Conservation (phyloP, 2,888 invertebrate species). For the Zootermopsis nevadensis region DNA sequence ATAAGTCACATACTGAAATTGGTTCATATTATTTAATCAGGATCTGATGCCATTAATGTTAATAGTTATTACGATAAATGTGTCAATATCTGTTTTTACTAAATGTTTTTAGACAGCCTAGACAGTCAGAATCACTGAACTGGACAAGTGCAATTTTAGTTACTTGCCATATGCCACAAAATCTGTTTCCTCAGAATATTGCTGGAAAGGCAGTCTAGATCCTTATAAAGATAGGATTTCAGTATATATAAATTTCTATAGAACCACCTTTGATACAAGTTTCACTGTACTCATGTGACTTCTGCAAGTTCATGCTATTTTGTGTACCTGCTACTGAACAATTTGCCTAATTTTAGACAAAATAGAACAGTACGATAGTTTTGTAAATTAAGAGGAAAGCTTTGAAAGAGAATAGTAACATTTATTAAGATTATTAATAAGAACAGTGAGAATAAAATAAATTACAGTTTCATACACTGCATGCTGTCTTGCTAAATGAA, state of each 20-base stretch:
- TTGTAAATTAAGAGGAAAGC: not conserved
- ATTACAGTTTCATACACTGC: too few relatives aligned
- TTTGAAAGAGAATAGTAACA: not conserved
- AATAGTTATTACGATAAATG: not conserved
- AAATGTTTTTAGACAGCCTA: not conserved
- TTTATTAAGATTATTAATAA: not conserved
- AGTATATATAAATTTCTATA: not conserved
- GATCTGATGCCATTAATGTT: slow-evolving; percentile 13
- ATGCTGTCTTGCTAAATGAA: not conserved
- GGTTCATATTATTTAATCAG: slow-evolving; percentile 12
- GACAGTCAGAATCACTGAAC: not conserved
- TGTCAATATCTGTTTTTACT: not conserved
- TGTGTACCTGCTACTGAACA: slow-evolving; percentile 10
- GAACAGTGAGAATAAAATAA: too few relatives aligned
- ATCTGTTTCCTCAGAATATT: not conserved
- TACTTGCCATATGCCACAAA: not conserved
- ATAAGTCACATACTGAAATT: not conserved
- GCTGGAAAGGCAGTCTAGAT: not conserved
- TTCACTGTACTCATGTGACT: not conserved
- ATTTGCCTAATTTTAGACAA: not conserved
- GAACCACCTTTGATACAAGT: not conserved
- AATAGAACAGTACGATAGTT: not conserved
- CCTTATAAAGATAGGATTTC: not conserved
- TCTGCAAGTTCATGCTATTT: not conserved
- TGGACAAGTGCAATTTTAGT: slow-evolving; percentile 20